Evolutionary conservation across 2,888 invertebrate genomes (phyloP).

Genomic region (Troilus luridus): DNA sequence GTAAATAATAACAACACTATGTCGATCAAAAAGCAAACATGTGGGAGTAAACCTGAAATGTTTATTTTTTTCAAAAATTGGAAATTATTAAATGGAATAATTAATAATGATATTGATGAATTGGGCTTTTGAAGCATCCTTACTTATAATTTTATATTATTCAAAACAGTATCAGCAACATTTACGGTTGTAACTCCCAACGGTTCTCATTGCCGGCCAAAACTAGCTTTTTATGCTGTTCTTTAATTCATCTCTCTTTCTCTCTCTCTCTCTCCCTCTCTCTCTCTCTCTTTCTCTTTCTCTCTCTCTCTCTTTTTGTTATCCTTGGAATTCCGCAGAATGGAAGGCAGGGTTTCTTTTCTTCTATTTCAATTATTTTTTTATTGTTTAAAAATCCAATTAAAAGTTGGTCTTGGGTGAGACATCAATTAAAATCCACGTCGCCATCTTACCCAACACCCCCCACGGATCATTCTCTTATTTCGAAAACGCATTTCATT

Average conservation of each 20-base stretch:
- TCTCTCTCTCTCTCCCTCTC: too few relatives aligned
- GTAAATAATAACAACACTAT: too few relatives aligned
- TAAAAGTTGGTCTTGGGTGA: not conserved
- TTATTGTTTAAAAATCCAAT: slow-evolving; percentile 36
- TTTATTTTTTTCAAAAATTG: too few relatives aligned
- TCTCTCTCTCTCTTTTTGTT: not conserved
- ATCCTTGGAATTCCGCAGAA: not conserved
- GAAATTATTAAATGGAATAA: too few relatives aligned
- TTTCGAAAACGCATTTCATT: not conserved
- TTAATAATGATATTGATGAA: too few relatives aligned
- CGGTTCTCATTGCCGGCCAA: not conserved
- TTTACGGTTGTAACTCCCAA: not conserved
- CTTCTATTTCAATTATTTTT: slow-evolving; percentile 33
- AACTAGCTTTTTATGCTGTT: slow-evolving; percentile 7
- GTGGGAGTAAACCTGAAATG: too few relatives aligned
- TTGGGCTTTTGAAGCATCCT: too few relatives aligned
- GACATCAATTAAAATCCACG: not conserved
- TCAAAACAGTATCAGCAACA: too few relatives aligned
- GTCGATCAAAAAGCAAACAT: too few relatives aligned
- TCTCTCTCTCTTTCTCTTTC: too few relatives aligned
- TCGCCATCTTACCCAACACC: not conserved
- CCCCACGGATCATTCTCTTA: not conserved
- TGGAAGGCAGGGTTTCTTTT: not conserved
- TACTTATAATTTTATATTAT: too few relatives aligned
- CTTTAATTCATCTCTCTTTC: not conserved